These are phyloP conservation scores for Vombatus ursinus DNA, from an alignment of 2,113 vertebrate genomes.

Conservation along the genomic window DNA sequence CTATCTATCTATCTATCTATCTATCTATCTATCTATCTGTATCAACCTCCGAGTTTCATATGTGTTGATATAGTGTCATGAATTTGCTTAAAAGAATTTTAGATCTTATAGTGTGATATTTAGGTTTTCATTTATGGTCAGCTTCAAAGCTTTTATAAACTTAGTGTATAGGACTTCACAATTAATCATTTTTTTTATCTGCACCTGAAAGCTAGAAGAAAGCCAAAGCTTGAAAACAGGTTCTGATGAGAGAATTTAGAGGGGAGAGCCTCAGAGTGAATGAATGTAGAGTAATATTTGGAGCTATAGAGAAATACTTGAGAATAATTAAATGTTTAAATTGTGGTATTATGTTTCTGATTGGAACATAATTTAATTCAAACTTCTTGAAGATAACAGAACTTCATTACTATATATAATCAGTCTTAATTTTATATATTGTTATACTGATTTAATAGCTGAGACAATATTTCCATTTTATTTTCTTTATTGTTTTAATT, in stretches of 20 bases:
- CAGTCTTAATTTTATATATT: conserved; percentile 19
- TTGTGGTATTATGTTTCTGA: conserved; percentile 21
- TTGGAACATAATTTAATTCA: conserved; percentile 23
- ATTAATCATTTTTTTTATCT: neutral
- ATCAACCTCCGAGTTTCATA: neutral
- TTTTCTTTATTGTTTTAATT: conserved; percentile 49
- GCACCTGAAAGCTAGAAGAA: neutral
- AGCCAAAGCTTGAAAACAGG: neutral
- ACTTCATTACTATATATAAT: conserved; percentile 13
- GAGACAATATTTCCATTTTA: neutral
- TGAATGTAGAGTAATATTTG: neutral
- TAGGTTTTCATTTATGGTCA: neutral
- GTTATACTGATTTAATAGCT: neutral
- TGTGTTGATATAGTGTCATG: neutral
- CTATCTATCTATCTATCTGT: too few relatives aligned
- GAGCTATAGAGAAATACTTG: neutral
- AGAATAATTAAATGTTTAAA: conserved; percentile 23
- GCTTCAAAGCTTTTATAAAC: neutral
- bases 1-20: too few relatives aligned
- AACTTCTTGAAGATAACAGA: neutral
- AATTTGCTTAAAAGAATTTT: neutral
- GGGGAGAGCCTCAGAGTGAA: neutral
- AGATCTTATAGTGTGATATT: neutral
- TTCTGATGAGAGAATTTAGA: neutral
- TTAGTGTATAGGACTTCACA: neutral